phyloP scores from a whole-genome alignment of 2,888 invertebrate genomes.

The Fragum whitleyi region DNA sequence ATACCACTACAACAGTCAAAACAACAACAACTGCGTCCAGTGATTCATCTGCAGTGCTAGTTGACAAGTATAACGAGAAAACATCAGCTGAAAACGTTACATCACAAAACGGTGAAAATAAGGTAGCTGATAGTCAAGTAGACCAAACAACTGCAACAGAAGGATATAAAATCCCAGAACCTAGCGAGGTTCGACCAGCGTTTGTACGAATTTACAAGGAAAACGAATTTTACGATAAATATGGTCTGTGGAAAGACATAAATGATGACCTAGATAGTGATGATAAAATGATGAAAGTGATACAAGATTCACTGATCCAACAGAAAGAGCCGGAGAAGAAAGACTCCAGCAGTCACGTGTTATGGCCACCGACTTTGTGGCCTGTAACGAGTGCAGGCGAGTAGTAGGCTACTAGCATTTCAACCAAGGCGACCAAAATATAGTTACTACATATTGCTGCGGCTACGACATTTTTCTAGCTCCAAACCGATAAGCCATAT shows the following conservation, averaged over 20 bases:
- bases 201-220: slow-evolving; percentile 2
- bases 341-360: not conserved
- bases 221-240: slow-evolving; percentile 1
- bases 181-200: not conserved
- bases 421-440: too few relatives aligned
- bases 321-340: not conserved
- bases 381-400: not conserved
- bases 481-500: too few relatives aligned
- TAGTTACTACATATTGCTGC: too few relatives aligned
- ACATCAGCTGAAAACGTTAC: too few relatives aligned
- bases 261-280: not conserved
- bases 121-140: not conserved
- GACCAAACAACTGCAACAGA: not conserved
- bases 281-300: slow-evolving; percentile 2
- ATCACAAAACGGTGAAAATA: too few relatives aligned
- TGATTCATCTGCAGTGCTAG: too few relatives aligned
- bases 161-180: not conserved
- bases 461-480: too few relatives aligned
- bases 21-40: too few relatives aligned
- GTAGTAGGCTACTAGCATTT: too few relatives aligned
- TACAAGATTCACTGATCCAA: not conserved
- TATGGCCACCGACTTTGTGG: slow-evolving; percentile 3
- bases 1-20: too few relatives aligned
- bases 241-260: not conserved
- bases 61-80: too few relatives aligned